Conservation (phyloP, 37 sponge, comb jelly and placozoan genomes). For the Chondrilla cf. caribensis region DNA sequence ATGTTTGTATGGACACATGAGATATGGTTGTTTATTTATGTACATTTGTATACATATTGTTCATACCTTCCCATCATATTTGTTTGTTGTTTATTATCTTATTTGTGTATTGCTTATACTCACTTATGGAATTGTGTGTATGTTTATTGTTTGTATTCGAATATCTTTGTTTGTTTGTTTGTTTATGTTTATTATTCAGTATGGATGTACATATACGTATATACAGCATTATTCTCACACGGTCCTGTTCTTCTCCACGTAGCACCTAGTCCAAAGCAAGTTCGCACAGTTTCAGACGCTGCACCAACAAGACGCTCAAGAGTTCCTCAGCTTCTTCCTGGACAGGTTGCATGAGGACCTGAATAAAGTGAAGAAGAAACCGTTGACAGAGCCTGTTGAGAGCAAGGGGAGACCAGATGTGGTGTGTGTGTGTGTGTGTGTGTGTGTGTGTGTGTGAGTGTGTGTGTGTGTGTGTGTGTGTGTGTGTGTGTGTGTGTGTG, state of each 20-base stretch:
- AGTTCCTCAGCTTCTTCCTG: conserved; percentile 82
- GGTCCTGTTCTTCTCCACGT: neutral
- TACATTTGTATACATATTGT: too few species aligned
- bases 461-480: neutral
- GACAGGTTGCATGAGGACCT: conserved; percentile 93
- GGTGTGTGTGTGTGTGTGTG: neutral
- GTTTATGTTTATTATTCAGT: neutral
- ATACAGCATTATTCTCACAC: neutral
- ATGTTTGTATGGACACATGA: too few species aligned
- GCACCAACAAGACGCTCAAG: conserved; percentile 87
- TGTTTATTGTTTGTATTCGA: too few species aligned
- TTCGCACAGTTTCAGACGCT: conserved; percentile 52
- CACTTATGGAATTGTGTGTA: too few species aligned
- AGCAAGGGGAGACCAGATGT: conserved; percentile 43
- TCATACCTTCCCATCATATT: too few species aligned
- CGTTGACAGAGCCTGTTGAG: conserved; percentile 55
- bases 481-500: neutral
- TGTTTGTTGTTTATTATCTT: too few species aligned
- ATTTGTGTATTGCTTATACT: too few species aligned
- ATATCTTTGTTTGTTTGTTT: neutral
- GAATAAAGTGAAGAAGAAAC: conserved; percentile 76
- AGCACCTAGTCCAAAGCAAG: conserved; percentile 36
- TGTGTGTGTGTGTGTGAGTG: neutral
- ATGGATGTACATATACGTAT: neutral
- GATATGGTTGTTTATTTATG: too few species aligned